phyloP scores from a whole-genome alignment of 1,140 invertebrate genomes.

The Drosophila sechellia region DNA sequence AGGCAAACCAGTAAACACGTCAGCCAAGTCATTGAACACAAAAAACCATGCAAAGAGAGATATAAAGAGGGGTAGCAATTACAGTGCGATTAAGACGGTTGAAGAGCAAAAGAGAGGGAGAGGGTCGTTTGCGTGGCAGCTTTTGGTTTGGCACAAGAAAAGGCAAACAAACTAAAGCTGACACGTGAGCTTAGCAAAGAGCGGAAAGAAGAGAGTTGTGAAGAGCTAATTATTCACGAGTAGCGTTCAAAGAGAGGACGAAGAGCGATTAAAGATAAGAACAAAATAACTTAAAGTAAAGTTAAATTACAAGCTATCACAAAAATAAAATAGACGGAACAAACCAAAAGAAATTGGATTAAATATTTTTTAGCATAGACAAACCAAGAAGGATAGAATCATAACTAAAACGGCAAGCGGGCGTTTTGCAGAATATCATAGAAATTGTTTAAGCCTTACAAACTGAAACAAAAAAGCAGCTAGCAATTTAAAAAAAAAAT shows the following conservation, averaged over 20 bases:
- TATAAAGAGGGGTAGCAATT: constrained; percentile 44
- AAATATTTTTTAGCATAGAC: background rate
- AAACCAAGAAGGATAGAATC: background rate
- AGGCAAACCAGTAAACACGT: constrained; percentile 66
- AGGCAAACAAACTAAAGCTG: constrained; percentile 42
- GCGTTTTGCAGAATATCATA: too few relatives aligned
- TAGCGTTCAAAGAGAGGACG: background rate
- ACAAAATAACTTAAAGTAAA: constrained; percentile 1
- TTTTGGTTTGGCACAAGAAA: constrained; percentile 44
- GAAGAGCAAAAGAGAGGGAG: constrained; percentile 12
- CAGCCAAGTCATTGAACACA: constrained; percentile 48
- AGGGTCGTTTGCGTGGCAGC: constrained; percentile 57
- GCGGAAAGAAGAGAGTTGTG: constrained; percentile 1
- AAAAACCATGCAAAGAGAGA: constrained; percentile 4
- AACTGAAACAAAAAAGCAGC: background rate
- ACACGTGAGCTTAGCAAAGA: constrained; percentile 41
- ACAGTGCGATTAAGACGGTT: constrained; percentile 6
- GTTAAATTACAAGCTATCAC: background rate
- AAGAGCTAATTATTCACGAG: background rate
- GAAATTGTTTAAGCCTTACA: background rate
- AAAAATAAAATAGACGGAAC: background rate
- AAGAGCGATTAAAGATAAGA: constrained; percentile 10
- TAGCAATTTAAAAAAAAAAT: background rate
- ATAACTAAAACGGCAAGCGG: too few relatives aligned
- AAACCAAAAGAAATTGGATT: background rate